These are phyloP conservation scores for Plebejus argus DNA, from an alignment of 2,888 invertebrate species.

Conservation along the genomic window DNA sequence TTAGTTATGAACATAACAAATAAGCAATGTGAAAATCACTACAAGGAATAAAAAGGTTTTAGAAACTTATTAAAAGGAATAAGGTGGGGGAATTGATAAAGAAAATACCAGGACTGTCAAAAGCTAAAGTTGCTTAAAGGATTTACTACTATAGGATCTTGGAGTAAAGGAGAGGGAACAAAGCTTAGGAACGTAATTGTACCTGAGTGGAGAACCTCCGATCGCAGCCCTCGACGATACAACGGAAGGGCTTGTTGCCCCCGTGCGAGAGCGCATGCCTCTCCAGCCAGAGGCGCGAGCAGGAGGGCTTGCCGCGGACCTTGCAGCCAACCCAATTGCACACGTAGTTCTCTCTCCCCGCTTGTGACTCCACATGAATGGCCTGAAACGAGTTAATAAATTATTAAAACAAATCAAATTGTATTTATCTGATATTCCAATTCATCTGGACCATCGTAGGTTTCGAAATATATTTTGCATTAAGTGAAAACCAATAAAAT, in stretches of 20 bases:
- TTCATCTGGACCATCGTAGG: neutral
- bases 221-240: slow-evolving; percentile 97
- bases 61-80: neutral
- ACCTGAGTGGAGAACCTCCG: slow-evolving; percentile 93
- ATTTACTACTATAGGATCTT: neutral
- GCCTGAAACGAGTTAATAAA: slow-evolving; percentile 67
- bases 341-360: slow-evolving; percentile 90
- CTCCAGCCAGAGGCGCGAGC: slow-evolving; percentile 96
- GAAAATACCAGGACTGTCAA: too few relatives aligned
- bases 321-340: slow-evolving; percentile 97
- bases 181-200: slow-evolving; percentile 58
- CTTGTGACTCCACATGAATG: slow-evolving; percentile 92
- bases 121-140: too few relatives aligned
- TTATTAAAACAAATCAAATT: neutral
- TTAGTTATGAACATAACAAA: too few relatives aligned
- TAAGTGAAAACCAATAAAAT: neutral
- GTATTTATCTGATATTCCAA: neutral
- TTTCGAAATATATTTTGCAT: neutral
- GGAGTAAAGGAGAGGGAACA: slow-evolving; percentile 11
- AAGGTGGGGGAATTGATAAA: neutral
- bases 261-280: slow-evolving; percentile 95
- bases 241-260: slow-evolving; percentile 96
- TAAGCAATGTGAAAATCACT: too few relatives aligned
- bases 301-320: slow-evolving; percentile 95
- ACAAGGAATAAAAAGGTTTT: neutral